A percentile compares a stretch with the other conserved stretches of the same genome.
These are phyloP conservation scores for Illadopsis cleaveri DNA, from an alignment of 2,113 vertebrate genomes.

Conservation along the genomic window DNA sequence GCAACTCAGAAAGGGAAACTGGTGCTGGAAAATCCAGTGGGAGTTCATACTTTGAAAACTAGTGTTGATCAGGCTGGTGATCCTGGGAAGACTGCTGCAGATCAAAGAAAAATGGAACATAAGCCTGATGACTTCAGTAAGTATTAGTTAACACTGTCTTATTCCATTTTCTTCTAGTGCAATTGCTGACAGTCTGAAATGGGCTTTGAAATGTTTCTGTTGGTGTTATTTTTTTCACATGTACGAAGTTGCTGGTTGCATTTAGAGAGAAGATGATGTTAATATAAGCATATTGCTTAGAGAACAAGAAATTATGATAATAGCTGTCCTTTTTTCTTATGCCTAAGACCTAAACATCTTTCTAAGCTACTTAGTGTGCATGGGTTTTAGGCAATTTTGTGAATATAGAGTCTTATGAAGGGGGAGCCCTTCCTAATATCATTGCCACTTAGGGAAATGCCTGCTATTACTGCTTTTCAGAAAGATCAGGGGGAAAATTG, in stretches of 20 bases:
- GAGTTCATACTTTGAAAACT: slow-evolving; percentile 40
- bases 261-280: background rate
- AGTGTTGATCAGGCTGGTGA: slow-evolving; percentile 59
- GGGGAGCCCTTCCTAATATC: background rate
- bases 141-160: slow-evolving; percentile 41
- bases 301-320: background rate
- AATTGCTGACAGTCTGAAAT: background rate
- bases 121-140: slow-evolving; percentile 75
- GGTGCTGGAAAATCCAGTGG: slow-evolving; percentile 42
- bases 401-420: background rate
- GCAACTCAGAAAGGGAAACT: slow-evolving; percentile 48
- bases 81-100: slow-evolving; percentile 68
- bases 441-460: background rate
- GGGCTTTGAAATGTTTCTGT: background rate
- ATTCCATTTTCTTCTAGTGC: background rate
- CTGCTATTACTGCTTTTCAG: background rate
- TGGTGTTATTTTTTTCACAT: background rate
- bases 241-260: background rate
- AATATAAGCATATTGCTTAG: background rate
- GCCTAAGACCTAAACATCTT: background rate
- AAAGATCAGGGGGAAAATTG: background rate
- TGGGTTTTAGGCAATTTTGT: background rate
- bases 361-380: background rate
- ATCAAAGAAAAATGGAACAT: slow-evolving; percentile 61
- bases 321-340: background rate